Conservation (phyloP, 2,888 invertebrate genomes). For the Lottia gigantea region DNA sequence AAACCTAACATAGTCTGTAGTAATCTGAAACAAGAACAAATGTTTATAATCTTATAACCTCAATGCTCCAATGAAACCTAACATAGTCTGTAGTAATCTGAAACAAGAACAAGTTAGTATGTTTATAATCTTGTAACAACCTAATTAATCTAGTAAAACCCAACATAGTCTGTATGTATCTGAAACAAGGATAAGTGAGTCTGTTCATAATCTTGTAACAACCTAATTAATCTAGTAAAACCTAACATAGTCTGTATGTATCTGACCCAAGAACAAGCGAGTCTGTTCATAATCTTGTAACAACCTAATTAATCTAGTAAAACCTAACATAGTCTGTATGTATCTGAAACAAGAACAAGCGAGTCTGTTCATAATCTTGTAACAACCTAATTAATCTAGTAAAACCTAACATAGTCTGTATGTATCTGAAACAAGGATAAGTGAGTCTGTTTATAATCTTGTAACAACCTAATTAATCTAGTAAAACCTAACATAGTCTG, state of each 20-base stretch:
- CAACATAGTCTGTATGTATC: slow-evolving; percentile 70
- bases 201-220: too few species aligned
- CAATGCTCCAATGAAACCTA: slow-evolving; percentile 79
- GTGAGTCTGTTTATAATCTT: slow-evolving; percentile 71
- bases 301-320: slow-evolving; percentile 76
- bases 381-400: slow-evolving; percentile 76
- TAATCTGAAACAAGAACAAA: slow-evolving; percentile 38
- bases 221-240: too few species aligned
- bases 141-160: slow-evolving; percentile 79
- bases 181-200: slow-evolving; percentile 36
- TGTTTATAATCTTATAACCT: slow-evolving; percentile 74
- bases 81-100: slow-evolving; percentile 70
- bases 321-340: slow-evolving; percentile 75
- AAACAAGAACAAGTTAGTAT: slow-evolving; percentile 54
- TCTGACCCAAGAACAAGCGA: too few species aligned
- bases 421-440: slow-evolving; percentile 45
- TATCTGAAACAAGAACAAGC: slow-evolving; percentile 37
- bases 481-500: slow-evolving; percentile 77
- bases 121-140: slow-evolving; percentile 73
- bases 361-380: slow-evolving; percentile 71
- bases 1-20: slow-evolving; percentile 76
- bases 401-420: slow-evolving; percentile 76
- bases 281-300: slow-evolving; percentile 73
- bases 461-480: slow-evolving; percentile 75
- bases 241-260: too few species aligned